Evolutionary conservation across 2,797 vertebrate genomes (phyloP).

Genomic region (Steatocranus sp.): DNA sequence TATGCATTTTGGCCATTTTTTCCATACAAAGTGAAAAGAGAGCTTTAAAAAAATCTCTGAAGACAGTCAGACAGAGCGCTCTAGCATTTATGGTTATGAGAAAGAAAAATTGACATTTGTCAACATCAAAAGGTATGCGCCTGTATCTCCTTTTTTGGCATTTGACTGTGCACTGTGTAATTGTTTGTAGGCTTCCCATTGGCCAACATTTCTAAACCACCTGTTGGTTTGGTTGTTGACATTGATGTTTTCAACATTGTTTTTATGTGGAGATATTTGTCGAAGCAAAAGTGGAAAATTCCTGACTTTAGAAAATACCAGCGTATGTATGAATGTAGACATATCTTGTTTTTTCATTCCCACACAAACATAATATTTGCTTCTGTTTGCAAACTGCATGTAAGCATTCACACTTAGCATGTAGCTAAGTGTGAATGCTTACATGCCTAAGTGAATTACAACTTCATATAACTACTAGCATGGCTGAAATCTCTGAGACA

Average conservation of each 20-base stretch:
- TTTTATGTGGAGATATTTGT: not conserved
- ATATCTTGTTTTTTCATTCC: not conserved
- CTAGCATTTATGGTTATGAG: not conserved
- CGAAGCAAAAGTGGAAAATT: not conserved
- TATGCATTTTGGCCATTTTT: not conserved
- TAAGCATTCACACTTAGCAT: not conserved
- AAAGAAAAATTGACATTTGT: not conserved
- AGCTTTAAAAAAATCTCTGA: not conserved
- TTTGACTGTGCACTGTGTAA: not conserved
- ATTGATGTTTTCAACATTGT: not conserved
- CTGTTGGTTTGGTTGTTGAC: not conserved
- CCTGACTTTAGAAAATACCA: not conserved
- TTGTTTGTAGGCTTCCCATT: not conserved
- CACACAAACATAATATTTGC: not conserved
- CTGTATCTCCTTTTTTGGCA: not conserved
- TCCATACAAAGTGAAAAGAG: not conserved
- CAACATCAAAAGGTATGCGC: not conserved
- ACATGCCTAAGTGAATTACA: not conserved
- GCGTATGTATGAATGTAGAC: not conserved
- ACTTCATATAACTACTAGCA: not conserved
- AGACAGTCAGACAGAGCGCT: rapidly evolving
- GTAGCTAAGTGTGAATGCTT: not conserved
- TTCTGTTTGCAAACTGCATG: not conserved
- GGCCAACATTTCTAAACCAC: not conserved
- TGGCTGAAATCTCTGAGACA: not conserved